Conservation (phyloP, 2,888 invertebrate genomes). For the Tipula lateralis region DNA sequence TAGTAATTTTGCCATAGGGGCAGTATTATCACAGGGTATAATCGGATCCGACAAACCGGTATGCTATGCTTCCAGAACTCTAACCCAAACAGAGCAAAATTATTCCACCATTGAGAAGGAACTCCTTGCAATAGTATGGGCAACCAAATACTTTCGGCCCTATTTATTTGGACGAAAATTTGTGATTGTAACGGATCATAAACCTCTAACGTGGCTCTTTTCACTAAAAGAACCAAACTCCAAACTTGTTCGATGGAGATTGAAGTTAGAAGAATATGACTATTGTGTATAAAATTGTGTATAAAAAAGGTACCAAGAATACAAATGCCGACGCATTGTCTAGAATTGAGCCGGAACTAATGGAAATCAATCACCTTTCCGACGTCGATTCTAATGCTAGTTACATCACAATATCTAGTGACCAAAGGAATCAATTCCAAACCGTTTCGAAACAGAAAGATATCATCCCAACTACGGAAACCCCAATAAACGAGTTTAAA, state of each 20-base stretch:
- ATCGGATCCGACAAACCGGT: slow-evolving; percentile 38
- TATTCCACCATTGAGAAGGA: slow-evolving; percentile 42
- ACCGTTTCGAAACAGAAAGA: too few relatives aligned
- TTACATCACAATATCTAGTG: too few relatives aligned
- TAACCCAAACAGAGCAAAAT: slow-evolving; percentile 36
- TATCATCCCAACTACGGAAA: not conserved
- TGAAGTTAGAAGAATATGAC: slow-evolving; percentile 39
- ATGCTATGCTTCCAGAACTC: slow-evolving; percentile 39
- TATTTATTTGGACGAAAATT: too few relatives aligned
- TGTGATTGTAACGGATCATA: too few relatives aligned
- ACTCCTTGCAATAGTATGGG: slow-evolving; percentile 40
- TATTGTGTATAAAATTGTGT: not conserved
- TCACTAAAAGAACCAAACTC: too few relatives aligned
- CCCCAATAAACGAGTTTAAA: not conserved
- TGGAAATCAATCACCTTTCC: too few relatives aligned
- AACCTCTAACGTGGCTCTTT: too few relatives aligned
- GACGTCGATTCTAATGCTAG: too few relatives aligned
- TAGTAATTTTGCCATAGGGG: slow-evolving; percentile 38
- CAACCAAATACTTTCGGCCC: too few relatives aligned
- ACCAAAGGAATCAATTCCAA: too few relatives aligned
- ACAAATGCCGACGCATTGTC: not conserved
- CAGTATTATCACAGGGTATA: slow-evolving; percentile 39
- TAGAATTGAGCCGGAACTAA: not conserved
- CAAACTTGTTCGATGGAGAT: slow-evolving; percentile 42
- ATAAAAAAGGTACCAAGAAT: too few relatives aligned